Conservation (phyloP, 2,888 invertebrate species). For the Zootermopsis nevadensis region DNA sequence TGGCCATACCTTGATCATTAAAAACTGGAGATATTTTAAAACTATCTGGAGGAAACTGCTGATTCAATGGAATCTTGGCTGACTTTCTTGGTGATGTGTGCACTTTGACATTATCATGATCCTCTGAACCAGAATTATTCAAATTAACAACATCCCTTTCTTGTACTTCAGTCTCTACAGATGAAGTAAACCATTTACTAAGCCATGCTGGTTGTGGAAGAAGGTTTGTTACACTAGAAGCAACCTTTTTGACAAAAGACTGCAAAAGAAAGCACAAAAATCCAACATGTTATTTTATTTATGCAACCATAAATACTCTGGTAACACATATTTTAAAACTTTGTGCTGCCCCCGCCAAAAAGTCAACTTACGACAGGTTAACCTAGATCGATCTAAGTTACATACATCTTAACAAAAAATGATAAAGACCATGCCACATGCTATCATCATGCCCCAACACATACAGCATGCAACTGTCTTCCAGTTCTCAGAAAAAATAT, state of each 20-base stretch:
- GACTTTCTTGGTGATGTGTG: slow-evolving; percentile 43
- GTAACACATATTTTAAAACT: too few species aligned
- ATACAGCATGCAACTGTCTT: neutral
- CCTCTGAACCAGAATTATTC: slow-evolving; percentile 28
- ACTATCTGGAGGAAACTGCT: slow-evolving; percentile 42
- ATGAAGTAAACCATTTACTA: slow-evolving; percentile 55
- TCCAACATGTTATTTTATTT: too few species aligned
- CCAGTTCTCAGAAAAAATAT: neutral
- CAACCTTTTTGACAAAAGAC: slow-evolving; percentile 78
- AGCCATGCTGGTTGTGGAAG: slow-evolving; percentile 69
- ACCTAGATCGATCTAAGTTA: too few species aligned
- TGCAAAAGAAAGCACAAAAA: slow-evolving; percentile 61
- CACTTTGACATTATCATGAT: slow-evolving; percentile 39
- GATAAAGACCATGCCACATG: too few species aligned
- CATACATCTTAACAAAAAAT: too few species aligned
- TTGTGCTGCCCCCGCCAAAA: too few species aligned
- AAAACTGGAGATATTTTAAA: slow-evolving; percentile 34
- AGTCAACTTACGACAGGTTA: too few species aligned
- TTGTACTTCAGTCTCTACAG: slow-evolving; percentile 38
- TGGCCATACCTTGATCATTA: slow-evolving; percentile 33
- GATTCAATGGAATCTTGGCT: slow-evolving; percentile 50
- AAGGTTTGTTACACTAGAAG: slow-evolving; percentile 72
- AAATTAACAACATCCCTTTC: slow-evolving; percentile 26
- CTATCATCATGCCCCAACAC: too few species aligned
- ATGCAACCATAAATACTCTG: too few species aligned